Base-by-base conservation (phyloP, 2,797 vertebrate species). In the Phalanger gymnotis region DNA sequence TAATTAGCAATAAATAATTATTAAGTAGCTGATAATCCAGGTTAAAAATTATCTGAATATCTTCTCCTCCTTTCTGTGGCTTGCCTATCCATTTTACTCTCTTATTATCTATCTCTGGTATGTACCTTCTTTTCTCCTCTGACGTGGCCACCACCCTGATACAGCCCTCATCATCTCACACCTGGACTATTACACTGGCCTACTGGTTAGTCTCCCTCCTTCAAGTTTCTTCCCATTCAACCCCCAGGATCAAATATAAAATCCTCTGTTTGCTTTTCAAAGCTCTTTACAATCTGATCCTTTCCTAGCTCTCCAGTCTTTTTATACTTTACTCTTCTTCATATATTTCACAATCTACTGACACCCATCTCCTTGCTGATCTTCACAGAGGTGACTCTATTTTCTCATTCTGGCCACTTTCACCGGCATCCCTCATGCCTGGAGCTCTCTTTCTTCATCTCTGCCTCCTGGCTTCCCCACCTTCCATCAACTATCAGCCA, bases 1-100 rank as follows among this genome's bases (percentile, higher is more conserved):
- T 92, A 16, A 89, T 57, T 56, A 95, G 87, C 73, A 94, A 92
- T 89, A 73, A 81, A 90, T 54, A 58, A 12, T 81, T 94, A 66
- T 55, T 95, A 90, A 91, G 92, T 94, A 97, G 94, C 25, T 28
- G 53, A 31, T 92, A 81, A 96, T 25, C 1, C 30, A 55, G 9
- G 6, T 66, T 91, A 55, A 61, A 31, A 53, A n/a, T 94, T 90
- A 92, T 93, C 90, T 94, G 34, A 90, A 19, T 90, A 81, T 53
- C 89, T 52, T 27, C 40, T 34, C n/a, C 61, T 95, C 30, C 51
- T 47, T 92, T 54, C 92, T 81, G 2, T 13, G 54, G 53, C 31
- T 93, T 91, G 28, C 56, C 93, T 56, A n/a, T 19, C n/a, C 94
- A 56, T 92, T 96, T 91, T 53, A 66, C 5, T 95, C 58, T 40